Base-by-base conservation (phyloP, 2,113 vertebrate species). In the Apeltes quadracus region DNA sequence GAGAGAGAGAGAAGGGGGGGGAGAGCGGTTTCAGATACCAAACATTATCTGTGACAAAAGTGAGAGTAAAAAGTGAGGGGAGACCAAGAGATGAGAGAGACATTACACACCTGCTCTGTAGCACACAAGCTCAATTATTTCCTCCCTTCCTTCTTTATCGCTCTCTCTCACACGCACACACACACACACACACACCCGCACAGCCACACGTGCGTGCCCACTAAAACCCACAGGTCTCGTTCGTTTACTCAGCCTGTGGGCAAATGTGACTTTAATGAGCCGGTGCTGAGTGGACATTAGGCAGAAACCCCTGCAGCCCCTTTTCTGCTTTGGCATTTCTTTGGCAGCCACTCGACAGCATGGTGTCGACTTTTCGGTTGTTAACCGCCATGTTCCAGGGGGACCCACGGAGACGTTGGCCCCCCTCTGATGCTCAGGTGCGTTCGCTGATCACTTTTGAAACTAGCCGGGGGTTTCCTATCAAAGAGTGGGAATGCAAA, bases 261-360 rank as follows among this genome's bases (percentile, higher is more conserved):
- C 79, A 90, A 87, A 87, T 86, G 87, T 78, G 87, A 84, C 88
- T 90, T 90, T 85, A 88, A 87, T 89, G 85, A 92, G 88, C 84
- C 84, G 4, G 63, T 80, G 87, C 78, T 81, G 82, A 88, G 88
- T 76, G 84, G 82, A 89, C 87, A 81, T 86, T 79, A 88, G 79
- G 84, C 78, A 78, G 81, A 79, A 70, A 87, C 88, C 88, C 58
- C 57, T 67, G 32, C 81, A 56, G 48, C 51, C 62, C 69, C 18
- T 18, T 16, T 54, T 65, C 46, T 4, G 69, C 86, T 67, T 74
- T 64, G 66, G 74, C 78, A 73, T 84, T n/a, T 82, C 84, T 81
- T 80, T 87, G 89, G 86, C 85, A 77, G 66, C 61, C 64, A 70
- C 81, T 80, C 85, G 87, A 80, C 86, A 84, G 82, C 73, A 43